Evolutionary conservation across 2,888 invertebrate species (phyloP).

Genomic region (Athalia cordata): DNA sequence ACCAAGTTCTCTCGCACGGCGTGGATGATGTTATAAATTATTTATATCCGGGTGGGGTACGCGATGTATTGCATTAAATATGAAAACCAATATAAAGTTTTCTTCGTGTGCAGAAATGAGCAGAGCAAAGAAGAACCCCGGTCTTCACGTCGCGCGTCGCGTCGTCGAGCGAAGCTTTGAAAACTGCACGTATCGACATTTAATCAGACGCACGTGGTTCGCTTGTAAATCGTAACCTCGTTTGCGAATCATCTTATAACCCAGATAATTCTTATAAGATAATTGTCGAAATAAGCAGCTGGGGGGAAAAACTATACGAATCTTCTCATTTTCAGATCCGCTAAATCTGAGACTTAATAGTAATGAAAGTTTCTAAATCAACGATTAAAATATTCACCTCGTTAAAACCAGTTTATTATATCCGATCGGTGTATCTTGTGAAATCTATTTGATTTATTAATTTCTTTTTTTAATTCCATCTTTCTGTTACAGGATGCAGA

Average conservation of each 20-base stretch:
- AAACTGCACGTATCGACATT: slow-evolving; percentile 57
- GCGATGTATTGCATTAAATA: slow-evolving; percentile 68
- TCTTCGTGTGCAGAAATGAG: slow-evolving; percentile 49
- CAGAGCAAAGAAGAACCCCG: no score
- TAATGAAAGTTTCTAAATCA: no score
- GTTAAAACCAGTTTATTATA: neutral
- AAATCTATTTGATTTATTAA: neutral
- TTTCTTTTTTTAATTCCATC: slow-evolving; percentile 49
- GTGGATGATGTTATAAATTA: slow-evolving; percentile 61
- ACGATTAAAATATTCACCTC: neutral
- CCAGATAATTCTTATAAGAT: neutral
- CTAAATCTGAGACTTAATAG: no score
- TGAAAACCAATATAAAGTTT: slow-evolving; percentile 70
- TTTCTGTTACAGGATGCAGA: slow-evolving; percentile 67
- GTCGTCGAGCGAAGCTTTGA: no score
- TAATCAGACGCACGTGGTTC: slow-evolving; percentile 57
- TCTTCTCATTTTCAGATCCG: no score
- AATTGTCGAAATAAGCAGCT: no score
- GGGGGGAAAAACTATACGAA: no score
- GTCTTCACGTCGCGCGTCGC: no score
- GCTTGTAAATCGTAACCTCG: slow-evolving; percentile 54
- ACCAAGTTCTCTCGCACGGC: slow-evolving; percentile 41
- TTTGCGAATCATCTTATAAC: slow-evolving; percentile 10
- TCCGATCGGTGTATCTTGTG: no score
- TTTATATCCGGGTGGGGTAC: slow-evolving; percentile 57